phyloP scores from a whole-genome alignment of 2,113 vertebrate species.

The Suncus etruscus region DNA sequence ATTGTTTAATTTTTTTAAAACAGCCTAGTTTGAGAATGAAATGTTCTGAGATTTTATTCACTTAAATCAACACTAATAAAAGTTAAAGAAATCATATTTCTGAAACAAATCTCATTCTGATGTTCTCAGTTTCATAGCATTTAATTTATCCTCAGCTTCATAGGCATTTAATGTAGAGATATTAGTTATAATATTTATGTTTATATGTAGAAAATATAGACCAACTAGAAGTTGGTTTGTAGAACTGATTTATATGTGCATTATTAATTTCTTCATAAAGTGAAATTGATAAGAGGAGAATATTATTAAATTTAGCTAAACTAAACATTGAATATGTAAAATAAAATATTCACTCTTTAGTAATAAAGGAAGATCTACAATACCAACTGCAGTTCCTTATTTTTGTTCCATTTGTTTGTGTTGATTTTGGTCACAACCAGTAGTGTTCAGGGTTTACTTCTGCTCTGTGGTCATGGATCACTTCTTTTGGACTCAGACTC shows the following conservation, averaged over 20 bases:
- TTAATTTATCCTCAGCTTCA: background rate
- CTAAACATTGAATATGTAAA: background rate
- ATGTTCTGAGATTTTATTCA: background rate
- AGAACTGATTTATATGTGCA: background rate
- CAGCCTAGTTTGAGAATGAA: background rate
- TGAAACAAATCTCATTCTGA: background rate
- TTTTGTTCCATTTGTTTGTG: no score
- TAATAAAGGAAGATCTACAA: background rate
- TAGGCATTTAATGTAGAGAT: background rate
- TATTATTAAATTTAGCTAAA: background rate
- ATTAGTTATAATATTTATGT: background rate
- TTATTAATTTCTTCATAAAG: background rate
- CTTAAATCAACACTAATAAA: background rate
- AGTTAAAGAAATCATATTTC: background rate
- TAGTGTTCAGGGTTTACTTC: no score
- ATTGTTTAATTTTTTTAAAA: background rate
- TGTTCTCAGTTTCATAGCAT: background rate
- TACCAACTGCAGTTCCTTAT: no score
- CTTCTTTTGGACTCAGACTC: no score
- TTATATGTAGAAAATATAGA: background rate
- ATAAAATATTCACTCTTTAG: slow-evolving; percentile 6
- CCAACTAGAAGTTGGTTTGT: background rate
- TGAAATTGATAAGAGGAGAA: background rate
- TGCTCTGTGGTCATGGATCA: no score
- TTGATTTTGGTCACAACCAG: no score